Conservation (phyloP, 2,113 vertebrate genomes). For the Notothenia rossii region DNA sequence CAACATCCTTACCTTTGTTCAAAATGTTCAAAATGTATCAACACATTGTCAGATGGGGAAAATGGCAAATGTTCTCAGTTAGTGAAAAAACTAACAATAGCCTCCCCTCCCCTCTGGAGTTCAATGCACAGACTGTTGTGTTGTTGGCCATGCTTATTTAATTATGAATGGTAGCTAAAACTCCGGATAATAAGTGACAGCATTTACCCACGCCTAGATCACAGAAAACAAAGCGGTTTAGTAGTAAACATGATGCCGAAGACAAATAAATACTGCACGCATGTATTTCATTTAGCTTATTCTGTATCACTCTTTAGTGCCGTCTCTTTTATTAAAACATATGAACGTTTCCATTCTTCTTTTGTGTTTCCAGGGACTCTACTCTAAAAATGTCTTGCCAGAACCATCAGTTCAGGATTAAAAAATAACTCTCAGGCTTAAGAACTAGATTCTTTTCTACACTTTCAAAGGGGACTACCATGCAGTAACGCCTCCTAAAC, state of each 20-base stretch:
- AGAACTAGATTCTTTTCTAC: not conserved
- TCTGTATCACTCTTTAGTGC: not conserved
- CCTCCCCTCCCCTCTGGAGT: not conserved
- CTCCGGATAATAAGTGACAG: not conserved
- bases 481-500: not conserved
- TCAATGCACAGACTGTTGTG: not conserved
- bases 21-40: not conserved
- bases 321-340: slow-evolving; percentile 1
- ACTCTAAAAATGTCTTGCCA: not conserved
- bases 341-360: too few relatives aligned
- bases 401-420: not conserved
- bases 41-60: not conserved
- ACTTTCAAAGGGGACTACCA: not conserved
- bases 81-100: not conserved
- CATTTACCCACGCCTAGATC: not conserved
- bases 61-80: not conserved
- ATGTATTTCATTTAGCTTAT: not conserved
- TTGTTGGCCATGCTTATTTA: not conserved
- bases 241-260: not conserved
- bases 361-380: too few relatives aligned
- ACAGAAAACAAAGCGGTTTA: not conserved
- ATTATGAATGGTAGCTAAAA: not conserved
- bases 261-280: not conserved
- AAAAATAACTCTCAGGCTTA: not conserved
- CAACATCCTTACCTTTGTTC: not conserved